Evolutionary conservation across 2,888 invertebrate genomes (phyloP), one percentile per base, ranked within the genome.

Genomic region (Cantharis flavilabris): DNA sequence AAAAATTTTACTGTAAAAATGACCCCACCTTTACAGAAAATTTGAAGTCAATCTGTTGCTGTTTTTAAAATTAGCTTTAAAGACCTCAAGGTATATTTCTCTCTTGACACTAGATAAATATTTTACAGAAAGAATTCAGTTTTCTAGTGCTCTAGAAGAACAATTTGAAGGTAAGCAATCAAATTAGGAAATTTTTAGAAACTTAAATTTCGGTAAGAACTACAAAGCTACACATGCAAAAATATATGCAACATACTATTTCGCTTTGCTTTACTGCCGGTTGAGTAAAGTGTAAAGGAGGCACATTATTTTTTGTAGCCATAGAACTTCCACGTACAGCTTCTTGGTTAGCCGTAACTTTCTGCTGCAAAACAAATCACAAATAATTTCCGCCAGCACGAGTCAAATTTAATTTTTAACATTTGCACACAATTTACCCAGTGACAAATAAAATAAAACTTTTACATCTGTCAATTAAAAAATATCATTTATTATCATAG

Each of bases 231-330:
- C 18, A 64, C 18, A 64, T 20, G 64, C 18, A 69, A 28, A 14
- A n/a, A 71, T 65, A 33, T 23, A 20, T 28, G 26, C n/a, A 62
- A 20, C 76, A 11, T 76, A 76, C 76, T 71, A 73, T 72, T 65
- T 73, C 76, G 49, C 14, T 73, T 16, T 69, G 72, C 16, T 49
- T 76, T 16, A 70, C 18, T 30, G 63, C 76, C 26, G 72, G 64
- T 62, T 76, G 72, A 10, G 70, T 76, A n/a, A 72, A 72, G 62
- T 72, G 76, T n/a, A 72, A 26, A 9, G 69, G 69, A 13, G 75
- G 75, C 1, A 75, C 71, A 64, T 75, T 71, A 23, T 14, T 49
- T 65, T 71, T 28, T 16, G 26, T 71, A 14, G 65, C 26, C 49
- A 71, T 28, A 63, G 69, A 63, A 62, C 3, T 70, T 14, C 69